These are phyloP conservation scores for Rhagophthalmus giganteus DNA, from an alignment of 2,888 invertebrate genomes.

Conservation along the genomic window DNA sequence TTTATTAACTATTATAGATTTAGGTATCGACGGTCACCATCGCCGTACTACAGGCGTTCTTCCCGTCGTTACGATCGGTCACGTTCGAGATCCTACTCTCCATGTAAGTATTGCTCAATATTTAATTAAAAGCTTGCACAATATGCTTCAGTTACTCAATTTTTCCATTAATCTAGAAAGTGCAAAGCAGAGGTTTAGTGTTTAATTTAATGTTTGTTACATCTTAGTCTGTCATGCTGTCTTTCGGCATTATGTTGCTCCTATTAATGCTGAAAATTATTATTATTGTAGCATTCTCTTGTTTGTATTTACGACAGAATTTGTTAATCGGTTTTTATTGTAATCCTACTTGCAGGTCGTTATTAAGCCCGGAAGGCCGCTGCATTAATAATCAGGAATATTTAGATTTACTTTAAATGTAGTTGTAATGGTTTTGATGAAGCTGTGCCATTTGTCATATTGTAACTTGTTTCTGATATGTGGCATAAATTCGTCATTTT, in stretches of 20 bases:
- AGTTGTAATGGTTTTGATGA: conserved; percentile 26
- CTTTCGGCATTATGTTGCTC: conserved; percentile 12
- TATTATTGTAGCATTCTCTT: conserved; percentile 3
- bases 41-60: conserved; percentile 69
- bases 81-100: conserved; percentile 75
- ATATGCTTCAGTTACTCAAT: too few relatives aligned
- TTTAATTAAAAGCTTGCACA: too few relatives aligned
- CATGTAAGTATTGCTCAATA: conserved; percentile 85
- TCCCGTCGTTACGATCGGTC: conserved; percentile 71
- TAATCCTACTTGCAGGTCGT: conserved; percentile 55
- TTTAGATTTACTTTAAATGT: conserved; percentile 25
- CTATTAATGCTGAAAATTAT: conserved; percentile 12
- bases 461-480: conserved; percentile 15
- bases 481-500: conserved; percentile 29
- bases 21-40: conserved; percentile 69
- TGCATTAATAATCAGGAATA: conserved; percentile 33
- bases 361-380: conserved; percentile 40
- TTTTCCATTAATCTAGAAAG: background rate
- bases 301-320: conserved; percentile 17
- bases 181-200: too few relatives aligned
- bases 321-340: conserved; percentile 43
- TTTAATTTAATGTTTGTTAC: too few relatives aligned
- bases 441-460: conserved; percentile 27
- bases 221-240: background rate
- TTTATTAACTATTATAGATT: conserved; percentile 59